Evolutionary conservation across 2,888 invertebrate species (phyloP), one percentile per base, ranked within the genome.

Genomic region (Heliconius erato): DNA sequence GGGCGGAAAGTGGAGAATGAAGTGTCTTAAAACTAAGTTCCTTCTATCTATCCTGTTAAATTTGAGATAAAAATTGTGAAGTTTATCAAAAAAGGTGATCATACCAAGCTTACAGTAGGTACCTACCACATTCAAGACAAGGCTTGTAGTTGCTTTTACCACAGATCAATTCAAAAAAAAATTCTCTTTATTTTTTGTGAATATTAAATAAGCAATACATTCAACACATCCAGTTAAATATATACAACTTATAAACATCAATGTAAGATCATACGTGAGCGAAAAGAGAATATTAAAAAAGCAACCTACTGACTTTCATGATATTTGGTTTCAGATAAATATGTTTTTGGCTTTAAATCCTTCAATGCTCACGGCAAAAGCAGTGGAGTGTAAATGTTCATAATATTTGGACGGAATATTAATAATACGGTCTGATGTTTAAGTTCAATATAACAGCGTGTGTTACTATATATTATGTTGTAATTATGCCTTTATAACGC

Each of bases 381-480:
- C 77, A 74, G 26, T 74, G 63, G 54, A 83, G 74, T 76, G 82
- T 80, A 83, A 85, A 83, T 83, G 80, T 83, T 80, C 76, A 79
- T 82, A 54, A 54, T 54, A 80, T 79, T 78, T 82, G 83, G 35
- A 71, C 65, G 44, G 84, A 82, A 84, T 80, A 83, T 83, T 84
- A 82, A 79, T 83, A 82, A 79, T 79, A 71, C 68, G n/a, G n/a
- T 71, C 79, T 67, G 40, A 32, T 85, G 74, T 80, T 85, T 81
- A 79, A 67, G 74, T 82, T 84, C 71, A 72, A 74, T 83, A 84
- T 77, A 74, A 63, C 54, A 40, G 63, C 40, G 19, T 63, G 59
- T 65, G 28, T 44, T 44, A 44, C 1, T 35, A 49, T 65, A 74
- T 80, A 59, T 12, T 54, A 54, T 54, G 9, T n/a, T n/a, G 54